Conservation (phyloP, 2,113 vertebrate species). For the Ploceus nigricollis region DNA sequence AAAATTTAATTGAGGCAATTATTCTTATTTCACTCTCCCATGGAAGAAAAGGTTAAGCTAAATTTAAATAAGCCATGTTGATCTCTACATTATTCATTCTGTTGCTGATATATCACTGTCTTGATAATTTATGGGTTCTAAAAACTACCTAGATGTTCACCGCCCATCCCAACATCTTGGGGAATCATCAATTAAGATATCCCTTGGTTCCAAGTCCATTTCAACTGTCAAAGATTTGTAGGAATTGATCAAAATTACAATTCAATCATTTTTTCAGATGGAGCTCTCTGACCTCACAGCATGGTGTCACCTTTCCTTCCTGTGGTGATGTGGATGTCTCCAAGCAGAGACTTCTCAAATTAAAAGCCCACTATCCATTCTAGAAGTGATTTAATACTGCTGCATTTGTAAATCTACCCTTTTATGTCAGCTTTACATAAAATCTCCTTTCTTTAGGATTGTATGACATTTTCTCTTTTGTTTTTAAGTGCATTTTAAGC, state of each 20-base stretch:
- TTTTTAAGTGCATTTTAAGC: background rate
- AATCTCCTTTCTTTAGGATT: background rate
- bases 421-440: background rate
- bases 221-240: background rate
- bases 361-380: background rate
- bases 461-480: background rate
- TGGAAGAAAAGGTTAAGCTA: conserved; percentile 73
- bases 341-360: background rate
- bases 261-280: background rate
- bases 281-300: background rate
- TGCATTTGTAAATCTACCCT: background rate
- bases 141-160: conserved; percentile 46
- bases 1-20: conserved; percentile 74
- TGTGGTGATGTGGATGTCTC: background rate
- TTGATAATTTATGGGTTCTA: conserved; percentile 61
- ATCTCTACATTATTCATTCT: conserved; percentile 70
- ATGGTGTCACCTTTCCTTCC: background rate
- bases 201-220: background rate
- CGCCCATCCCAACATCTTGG: background rate
- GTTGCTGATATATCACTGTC: conserved; percentile 67
- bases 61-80: conserved; percentile 73
- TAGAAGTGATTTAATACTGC: background rate
- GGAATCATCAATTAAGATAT: conserved; percentile 27
- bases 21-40: conserved; percentile 62
- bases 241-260: conserved; percentile 10